Evolutionary conservation across 2,888 invertebrate species (phyloP).

Genomic region (Tortrix viridana): DNA sequence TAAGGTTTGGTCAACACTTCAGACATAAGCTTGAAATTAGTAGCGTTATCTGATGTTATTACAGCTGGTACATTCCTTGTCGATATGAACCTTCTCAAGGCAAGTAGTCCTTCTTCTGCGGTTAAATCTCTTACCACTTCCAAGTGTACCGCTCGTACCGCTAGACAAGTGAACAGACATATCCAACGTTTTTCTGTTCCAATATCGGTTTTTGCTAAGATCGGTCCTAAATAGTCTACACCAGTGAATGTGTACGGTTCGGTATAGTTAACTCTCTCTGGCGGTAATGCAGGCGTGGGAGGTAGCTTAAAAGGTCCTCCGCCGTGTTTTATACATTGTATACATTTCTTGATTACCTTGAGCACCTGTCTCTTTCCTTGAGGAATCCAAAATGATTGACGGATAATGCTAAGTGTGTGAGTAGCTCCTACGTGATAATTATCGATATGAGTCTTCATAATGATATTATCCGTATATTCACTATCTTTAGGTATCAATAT

Average conservation of each 20-base stretch:
- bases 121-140: too few species aligned
- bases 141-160: too few species aligned
- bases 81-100: too few species aligned
- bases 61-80: too few species aligned
- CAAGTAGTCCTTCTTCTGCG: too few species aligned
- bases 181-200: too few species aligned
- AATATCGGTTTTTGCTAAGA: too few species aligned
- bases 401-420: not conserved
- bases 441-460: not conserved
- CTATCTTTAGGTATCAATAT: not conserved
- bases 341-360: not conserved
- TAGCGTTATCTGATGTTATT: too few species aligned
- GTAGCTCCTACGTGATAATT: not conserved
- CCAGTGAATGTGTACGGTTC: not conserved
- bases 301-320: not conserved
- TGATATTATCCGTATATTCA: not conserved
- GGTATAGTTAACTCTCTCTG: not conserved
- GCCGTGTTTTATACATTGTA: not conserved
- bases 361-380: not conserved
- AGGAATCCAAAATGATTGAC: not conserved
- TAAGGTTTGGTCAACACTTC: too few species aligned
- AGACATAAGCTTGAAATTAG: too few species aligned
- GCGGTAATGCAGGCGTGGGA: not conserved
- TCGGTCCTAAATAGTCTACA: too few species aligned
- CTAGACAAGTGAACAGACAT: too few species aligned